Percentiles rank a stretch among this genome's conserved stretches.
phyloP scores from a whole-genome alignment of 2,888 invertebrate genomes.

The Acanthoscelides obtectus region DNA sequence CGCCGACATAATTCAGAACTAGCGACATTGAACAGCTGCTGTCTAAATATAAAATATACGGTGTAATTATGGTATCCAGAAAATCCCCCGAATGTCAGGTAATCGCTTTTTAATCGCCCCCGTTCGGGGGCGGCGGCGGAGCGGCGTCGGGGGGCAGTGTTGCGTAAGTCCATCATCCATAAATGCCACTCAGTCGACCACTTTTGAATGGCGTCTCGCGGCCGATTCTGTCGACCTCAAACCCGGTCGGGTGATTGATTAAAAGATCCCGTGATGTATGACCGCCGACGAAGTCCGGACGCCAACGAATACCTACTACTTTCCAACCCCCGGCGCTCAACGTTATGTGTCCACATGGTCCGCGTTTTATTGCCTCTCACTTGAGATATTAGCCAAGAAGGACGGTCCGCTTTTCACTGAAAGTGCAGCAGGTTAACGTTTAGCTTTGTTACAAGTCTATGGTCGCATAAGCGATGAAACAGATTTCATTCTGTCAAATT shows the following conservation, averaged over 20 bases:
- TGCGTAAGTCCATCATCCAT: constrained; percentile 32
- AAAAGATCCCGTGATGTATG: constrained; percentile 35
- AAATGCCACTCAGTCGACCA: constrained; percentile 41
- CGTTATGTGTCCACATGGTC: constrained; percentile 34
- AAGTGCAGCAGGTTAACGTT: too few relatives aligned
- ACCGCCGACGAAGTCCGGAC: constrained; percentile 4
- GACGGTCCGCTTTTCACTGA: too few relatives aligned
- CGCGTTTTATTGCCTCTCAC: constrained; percentile 35
- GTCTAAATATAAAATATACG: not conserved
- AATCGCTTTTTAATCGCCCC: constrained; percentile 30
- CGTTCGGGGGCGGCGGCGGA: not conserved
- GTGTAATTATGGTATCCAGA: not conserved
- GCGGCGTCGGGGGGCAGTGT: not conserved
- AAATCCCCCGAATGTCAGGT: constrained; percentile 6
- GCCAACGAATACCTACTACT: not conserved
- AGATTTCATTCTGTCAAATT: too few relatives aligned
- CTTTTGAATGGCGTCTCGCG: constrained; percentile 37
- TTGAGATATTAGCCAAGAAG: not conserved
- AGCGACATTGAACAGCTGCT: not conserved
- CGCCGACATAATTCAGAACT: not conserved
- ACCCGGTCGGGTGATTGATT: constrained; percentile 34
- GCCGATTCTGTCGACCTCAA: constrained; percentile 15
- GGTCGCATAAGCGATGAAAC: too few relatives aligned
- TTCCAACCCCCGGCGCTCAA: not conserved
- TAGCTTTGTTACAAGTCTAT: too few relatives aligned